Percentiles rank a stretch among this genome's conserved stretches.
These are phyloP conservation scores for Aethina tumida DNA, from an alignment of 1,140 invertebrate species.

Conservation along the genomic window DNA sequence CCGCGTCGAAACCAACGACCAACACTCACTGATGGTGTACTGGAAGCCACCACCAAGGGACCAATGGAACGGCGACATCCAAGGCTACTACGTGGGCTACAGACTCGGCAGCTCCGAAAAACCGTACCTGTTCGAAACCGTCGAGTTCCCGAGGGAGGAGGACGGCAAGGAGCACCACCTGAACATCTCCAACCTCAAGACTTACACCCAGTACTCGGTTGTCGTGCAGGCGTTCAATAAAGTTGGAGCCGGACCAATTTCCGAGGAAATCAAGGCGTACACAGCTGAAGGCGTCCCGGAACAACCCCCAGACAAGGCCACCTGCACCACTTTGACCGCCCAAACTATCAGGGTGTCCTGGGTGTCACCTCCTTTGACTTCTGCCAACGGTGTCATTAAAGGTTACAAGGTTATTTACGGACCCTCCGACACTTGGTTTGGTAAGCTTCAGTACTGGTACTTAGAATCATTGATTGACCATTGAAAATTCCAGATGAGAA, in stretches of 20 bases:
- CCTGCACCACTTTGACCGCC: slow-evolving; percentile 83
- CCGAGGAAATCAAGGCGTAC: slow-evolving; percentile 79
- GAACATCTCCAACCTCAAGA: slow-evolving; percentile 44
- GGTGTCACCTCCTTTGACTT: slow-evolving; percentile 79
- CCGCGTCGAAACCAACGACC: slow-evolving; percentile 82
- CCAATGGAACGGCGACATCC: slow-evolving; percentile 88
- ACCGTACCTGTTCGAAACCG: slow-evolving; percentile 83
- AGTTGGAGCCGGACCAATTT: slow-evolving; percentile 83
- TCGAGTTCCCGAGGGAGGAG: slow-evolving; percentile 84
- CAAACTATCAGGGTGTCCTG: slow-evolving; percentile 89
- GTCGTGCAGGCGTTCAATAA: slow-evolving; percentile 94
- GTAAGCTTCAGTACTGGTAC: slow-evolving; percentile 44
- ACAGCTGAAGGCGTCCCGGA: slow-evolving; percentile 89
- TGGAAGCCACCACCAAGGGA: slow-evolving; percentile 88
- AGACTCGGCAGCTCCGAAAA: slow-evolving; percentile 82
- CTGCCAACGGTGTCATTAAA: slow-evolving; percentile 90
- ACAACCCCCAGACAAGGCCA: slow-evolving; percentile 83
- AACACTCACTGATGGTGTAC: slow-evolving; percentile 81
- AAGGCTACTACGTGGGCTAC: slow-evolving; percentile 85
- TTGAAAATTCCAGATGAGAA: slow-evolving; percentile 61
- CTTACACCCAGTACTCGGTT: slow-evolving; percentile 90
- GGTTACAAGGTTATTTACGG: slow-evolving; percentile 95
- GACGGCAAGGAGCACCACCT: slow-evolving; percentile 82
- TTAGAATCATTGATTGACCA: slow-evolving; percentile 3
- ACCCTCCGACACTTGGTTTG: slow-evolving; percentile 83